These are phyloP conservation scores for Alfaro cultratus DNA, from an alignment of 2,797 vertebrate genomes.

Conservation along the genomic window DNA sequence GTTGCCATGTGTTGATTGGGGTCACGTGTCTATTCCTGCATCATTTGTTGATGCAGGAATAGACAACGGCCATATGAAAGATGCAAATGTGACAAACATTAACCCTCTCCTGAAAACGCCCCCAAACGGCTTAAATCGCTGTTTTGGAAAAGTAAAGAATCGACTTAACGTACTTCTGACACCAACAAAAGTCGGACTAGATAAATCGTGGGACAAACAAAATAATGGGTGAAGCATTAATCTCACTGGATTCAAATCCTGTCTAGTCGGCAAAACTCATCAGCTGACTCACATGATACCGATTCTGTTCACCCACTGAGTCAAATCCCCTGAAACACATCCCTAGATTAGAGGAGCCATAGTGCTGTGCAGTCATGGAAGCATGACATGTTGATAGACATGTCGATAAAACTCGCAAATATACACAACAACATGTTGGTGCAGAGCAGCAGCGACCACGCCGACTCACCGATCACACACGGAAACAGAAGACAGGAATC, in stretches of 20 bases:
- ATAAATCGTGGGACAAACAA: not conserved
- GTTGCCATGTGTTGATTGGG: conserved; percentile 48
- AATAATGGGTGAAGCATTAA: not conserved
- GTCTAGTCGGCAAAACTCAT: conserved; percentile 46
- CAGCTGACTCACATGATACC: conserved; percentile 20
- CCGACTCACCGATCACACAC: conserved; percentile 15
- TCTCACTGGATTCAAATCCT: conserved; percentile 36
- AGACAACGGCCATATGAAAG: conserved; percentile 21
- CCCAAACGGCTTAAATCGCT: not conserved
- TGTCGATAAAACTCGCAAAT: conserved; percentile 35
- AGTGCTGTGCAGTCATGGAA: conserved; percentile 59
- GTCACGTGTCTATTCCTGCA: no score
- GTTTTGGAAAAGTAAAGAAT: not conserved
- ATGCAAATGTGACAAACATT: conserved; percentile 11
- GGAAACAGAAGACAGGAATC: conserved; percentile 21
- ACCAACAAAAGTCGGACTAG: not conserved
- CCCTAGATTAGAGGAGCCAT: conserved; percentile 63
- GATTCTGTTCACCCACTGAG: conserved; percentile 65
- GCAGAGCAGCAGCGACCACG: not conserved
- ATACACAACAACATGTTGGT: not conserved
- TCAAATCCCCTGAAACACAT: conserved; percentile 74
- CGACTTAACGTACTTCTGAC: not conserved
- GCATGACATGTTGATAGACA: conserved; percentile 22
- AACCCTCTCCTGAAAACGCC: not conserved
- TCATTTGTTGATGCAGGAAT: conserved; percentile 20